Evolutionary conservation across 2,888 invertebrate species (phyloP), one percentile per base, ranked within the genome.

Genomic region (Polydrusus cervinus): DNA sequence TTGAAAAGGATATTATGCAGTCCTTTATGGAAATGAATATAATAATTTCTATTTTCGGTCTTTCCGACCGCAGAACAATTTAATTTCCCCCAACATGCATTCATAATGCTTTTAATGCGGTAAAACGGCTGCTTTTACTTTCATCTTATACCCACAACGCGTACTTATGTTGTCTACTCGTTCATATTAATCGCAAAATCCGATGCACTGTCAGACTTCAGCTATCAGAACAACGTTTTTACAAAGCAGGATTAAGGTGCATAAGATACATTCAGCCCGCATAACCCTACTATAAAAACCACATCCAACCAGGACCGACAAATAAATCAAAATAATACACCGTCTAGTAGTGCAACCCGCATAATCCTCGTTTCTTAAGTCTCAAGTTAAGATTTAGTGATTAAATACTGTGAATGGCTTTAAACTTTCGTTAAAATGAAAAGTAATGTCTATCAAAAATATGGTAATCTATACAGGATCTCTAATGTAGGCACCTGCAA

Each of bases 251-350:
- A 66, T 53, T 66, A 66, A 66, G 51, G 66, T 40, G n/a, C n/a
- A n/a, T n/a, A n/a, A n/a, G n/a, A 53, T 51, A 53, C 20, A 62
- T 71, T 13, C 62, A 51, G 51, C 70, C 70, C 62, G 70, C 70
- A 71, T 71, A 62, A 62, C 51, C 20, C 70, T n/a, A 20, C 40
- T 49, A n/a, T n/a, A 62, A 11, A 62, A 71, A 71, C 70, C 70
- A 62, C 61, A 71, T 60, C 47, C 14, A 45, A 47, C 45, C 65
- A 25, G 11, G 40, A 53, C 53, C 66, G 66, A 66, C 18, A 51
- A 51, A 65, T 66, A 53, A 66, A 66, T 66, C 66, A 66, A 66
- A 66, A 66, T 66, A 66, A 66, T 66, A 53, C 20, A 53, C 66
- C 51, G 38, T 62, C 40, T 66, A 66, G 66, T 40, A 40, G 66